These are phyloP conservation scores for Cladopsammia gracilis DNA, from an alignment of 64 coral and sea anemone species.

Conservation along the genomic window DNA sequence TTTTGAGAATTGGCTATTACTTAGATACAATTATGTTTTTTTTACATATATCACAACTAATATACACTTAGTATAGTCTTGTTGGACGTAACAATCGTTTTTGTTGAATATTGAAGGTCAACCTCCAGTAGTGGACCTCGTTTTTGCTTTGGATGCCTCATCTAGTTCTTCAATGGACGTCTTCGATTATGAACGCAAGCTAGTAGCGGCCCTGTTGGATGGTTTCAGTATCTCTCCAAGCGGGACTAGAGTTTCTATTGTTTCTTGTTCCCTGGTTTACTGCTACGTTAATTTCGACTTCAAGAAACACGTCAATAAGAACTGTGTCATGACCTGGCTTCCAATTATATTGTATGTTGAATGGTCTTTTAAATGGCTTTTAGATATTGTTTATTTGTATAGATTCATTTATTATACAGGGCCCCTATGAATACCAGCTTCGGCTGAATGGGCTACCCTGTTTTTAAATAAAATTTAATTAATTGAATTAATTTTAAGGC, in stretches of 20 bases:
- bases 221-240: not conserved
- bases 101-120: not conserved
- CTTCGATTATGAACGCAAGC: not conserved
- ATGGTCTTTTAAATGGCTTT: too few species aligned
- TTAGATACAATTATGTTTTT: too few species aligned
- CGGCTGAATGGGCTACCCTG: too few species aligned
- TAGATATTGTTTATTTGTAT: too few species aligned
- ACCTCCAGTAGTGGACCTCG: not conserved
- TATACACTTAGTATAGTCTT: not conserved
- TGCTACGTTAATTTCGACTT: not conserved
- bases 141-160: not conserved
- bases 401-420: too few species aligned
- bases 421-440: too few species aligned
- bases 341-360: not conserved
- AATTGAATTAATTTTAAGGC: too few species aligned
- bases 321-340: not conserved
- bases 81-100: not conserved
- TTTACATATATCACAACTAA: too few species aligned
- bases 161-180: not conserved
- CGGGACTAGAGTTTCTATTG: not conserved
- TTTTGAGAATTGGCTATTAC: too few species aligned
- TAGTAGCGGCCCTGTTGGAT: not conserved
- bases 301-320: not conserved
- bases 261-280: not conserved
- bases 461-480: too few species aligned